A percentile compares a stretch with the other conserved stretches of the same genome.
Evolutionary conservation across 1,140 invertebrate genomes (phyloP).

Genomic region (Elymnias hypermnestra): DNA sequence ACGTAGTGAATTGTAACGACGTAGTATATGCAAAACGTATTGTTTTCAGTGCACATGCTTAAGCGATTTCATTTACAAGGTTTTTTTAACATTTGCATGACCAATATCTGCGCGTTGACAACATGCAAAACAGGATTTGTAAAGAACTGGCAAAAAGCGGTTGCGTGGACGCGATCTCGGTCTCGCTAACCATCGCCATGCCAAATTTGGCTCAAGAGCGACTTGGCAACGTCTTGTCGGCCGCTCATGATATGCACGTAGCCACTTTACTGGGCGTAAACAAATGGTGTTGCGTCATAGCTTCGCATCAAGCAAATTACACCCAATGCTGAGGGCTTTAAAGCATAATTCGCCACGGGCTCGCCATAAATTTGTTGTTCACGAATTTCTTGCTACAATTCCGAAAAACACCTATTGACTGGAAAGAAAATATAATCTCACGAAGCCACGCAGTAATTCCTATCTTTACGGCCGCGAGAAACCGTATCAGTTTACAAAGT

Average conservation of each 20-base stretch:
- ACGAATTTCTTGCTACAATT: slow-evolving; percentile 45
- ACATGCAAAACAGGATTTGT: slow-evolving; percentile 18
- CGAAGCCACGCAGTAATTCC: slow-evolving; percentile 14
- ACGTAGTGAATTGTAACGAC: no score
- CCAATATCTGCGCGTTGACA: slow-evolving; percentile 1
- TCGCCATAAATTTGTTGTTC: slow-evolving; percentile 34
- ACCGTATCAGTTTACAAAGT: no score
- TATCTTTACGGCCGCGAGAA: no score
- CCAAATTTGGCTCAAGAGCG: slow-evolving; percentile 57
- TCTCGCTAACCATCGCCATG: slow-evolving; percentile 24
- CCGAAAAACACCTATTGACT: slow-evolving; percentile 23
- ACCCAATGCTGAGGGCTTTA: slow-evolving; percentile 29
- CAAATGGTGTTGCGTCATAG: slow-evolving; percentile 61
- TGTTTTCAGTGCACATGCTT: no score
- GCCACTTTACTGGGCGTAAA: slow-evolving; percentile 55
- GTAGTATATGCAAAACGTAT: no score
- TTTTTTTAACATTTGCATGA: no score
- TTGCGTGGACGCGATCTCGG: slow-evolving; percentile 11
- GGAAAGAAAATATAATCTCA: slow-evolving; percentile 21
- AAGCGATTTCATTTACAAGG: no score
- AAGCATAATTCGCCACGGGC: slow-evolving; percentile 18
- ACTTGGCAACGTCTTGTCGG: slow-evolving; percentile 50
- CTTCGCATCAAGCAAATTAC: slow-evolving; percentile 27
- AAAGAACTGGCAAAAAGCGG: slow-evolving; percentile 15
- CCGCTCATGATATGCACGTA: slow-evolving; percentile 47